Evolutionary conservation across 2,888 invertebrate genomes (phyloP).

Genomic region (Hoplodrina ambigua): DNA sequence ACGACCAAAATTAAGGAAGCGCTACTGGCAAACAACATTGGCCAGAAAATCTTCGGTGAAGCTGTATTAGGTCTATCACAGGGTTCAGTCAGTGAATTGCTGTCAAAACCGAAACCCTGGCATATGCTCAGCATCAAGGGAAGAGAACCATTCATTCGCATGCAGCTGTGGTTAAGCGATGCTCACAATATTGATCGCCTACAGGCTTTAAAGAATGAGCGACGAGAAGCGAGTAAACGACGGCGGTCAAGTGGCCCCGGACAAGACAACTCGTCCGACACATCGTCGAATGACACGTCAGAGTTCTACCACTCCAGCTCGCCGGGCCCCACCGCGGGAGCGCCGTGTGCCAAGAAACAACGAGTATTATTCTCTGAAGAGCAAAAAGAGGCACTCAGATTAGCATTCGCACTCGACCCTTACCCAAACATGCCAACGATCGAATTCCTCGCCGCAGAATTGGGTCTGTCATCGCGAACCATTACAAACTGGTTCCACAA

Average conservation of each 20-base stretch:
- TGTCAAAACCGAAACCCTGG: constrained; percentile 99
- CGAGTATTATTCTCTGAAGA: constrained; percentile 99
- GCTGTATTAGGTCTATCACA: constrained; percentile 98
- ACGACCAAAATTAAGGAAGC: constrained; percentile 99
- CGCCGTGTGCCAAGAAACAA: constrained; percentile 97
- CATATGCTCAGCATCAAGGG: constrained; percentile 99
- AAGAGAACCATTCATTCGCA: constrained; percentile 98
- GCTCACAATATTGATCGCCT: constrained; percentile 98
- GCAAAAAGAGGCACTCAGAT: constrained; percentile 98
- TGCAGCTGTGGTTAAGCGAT: constrained; percentile 99
- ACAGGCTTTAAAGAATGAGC: constrained; percentile 97
- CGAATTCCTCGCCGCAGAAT: constrained; percentile 97
- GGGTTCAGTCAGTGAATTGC: constrained; percentile 98
- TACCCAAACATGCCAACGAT: constrained; percentile 99
- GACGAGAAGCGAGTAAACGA: constrained; percentile 97
- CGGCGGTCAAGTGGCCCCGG: constrained; percentile 95
- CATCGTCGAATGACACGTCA: constrained; percentile 96
- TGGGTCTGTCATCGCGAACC: constrained; percentile 97
- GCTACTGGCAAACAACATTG: constrained; percentile 98
- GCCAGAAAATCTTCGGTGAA: constrained; percentile 99
- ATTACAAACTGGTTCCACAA: constrained; percentile 99
- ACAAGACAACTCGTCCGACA: constrained; percentile 96
- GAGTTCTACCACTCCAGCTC: constrained; percentile 97
- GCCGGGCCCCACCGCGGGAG: constrained; percentile 93
- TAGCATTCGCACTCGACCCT: constrained; percentile 98